phyloP scores from a whole-genome alignment of 2,888 invertebrate species.

The Spilarctia lutea region DNA sequence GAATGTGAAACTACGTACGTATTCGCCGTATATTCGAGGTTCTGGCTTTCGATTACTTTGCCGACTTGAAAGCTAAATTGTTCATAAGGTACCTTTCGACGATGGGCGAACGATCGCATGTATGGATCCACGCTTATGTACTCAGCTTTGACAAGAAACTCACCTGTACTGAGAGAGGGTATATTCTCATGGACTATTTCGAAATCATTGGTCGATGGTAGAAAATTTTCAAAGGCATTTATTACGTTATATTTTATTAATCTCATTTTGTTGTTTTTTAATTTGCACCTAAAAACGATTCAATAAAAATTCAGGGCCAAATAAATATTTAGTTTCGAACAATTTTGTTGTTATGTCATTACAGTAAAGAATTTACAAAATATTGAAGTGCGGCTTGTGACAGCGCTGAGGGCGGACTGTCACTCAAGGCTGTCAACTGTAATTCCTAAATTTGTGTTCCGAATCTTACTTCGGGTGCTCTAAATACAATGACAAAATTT shows the following conservation, averaged over 20 bases:
- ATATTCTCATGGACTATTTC: conserved; percentile 72
- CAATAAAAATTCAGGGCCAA: not conserved
- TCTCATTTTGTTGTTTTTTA: conserved; percentile 31
- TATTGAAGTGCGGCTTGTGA: conserved; percentile 24
- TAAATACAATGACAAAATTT: conserved; percentile 26
- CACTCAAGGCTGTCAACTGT: conserved; percentile 29
- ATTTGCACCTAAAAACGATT: not conserved
- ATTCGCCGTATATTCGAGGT: conserved; percentile 86
- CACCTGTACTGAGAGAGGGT: conserved; percentile 70
- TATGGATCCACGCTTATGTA: conserved; percentile 90
- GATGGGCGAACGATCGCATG: conserved; percentile 80
- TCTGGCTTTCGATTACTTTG: conserved; percentile 88
- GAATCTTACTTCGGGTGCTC: not conserved
- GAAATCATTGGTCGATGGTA: conserved; percentile 71
- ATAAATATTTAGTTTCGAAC: conserved; percentile 1
- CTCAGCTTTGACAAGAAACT: conserved; percentile 87
- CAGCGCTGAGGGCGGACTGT: conserved; percentile 31
- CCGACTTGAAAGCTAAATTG: conserved; percentile 66
- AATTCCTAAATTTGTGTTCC: conserved; percentile 10
- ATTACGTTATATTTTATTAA: conserved; percentile 55
- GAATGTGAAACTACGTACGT: conserved; percentile 85
- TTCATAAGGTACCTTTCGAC: conserved; percentile 53
- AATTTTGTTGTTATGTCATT: conserved; percentile 3
- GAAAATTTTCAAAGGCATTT: conserved; percentile 62
- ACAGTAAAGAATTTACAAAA: conserved; percentile 9